Conservation (phyloP, 2,888 invertebrate genomes). For the Ectemnius lituratus region DNA sequence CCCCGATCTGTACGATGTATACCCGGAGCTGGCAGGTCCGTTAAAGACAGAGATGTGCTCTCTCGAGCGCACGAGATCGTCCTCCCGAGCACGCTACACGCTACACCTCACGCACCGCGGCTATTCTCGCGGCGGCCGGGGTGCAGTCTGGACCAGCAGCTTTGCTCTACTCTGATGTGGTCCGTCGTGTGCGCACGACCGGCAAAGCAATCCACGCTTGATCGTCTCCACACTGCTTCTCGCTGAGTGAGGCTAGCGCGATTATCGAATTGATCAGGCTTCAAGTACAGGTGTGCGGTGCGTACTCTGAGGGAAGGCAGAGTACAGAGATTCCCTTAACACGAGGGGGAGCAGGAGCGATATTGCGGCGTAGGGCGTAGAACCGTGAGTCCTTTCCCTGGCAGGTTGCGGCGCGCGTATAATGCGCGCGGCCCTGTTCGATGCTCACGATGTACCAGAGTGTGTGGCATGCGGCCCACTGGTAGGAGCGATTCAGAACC, state of each 20-base stretch:
- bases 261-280: too few relatives aligned
- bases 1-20: constrained; percentile 49
- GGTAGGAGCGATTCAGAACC: constrained; percentile 66
- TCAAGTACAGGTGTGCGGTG: too few relatives aligned
- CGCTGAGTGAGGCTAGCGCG: neutral
- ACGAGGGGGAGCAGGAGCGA: neutral
- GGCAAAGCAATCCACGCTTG: constrained; percentile 4
- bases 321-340: too few relatives aligned
- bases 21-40: constrained; percentile 39
- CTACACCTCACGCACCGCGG: neutral
- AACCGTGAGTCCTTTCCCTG: constrained; percentile 56
- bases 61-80: constrained; percentile 15
- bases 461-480: constrained; percentile 56
- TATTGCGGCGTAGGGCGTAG: constrained; percentile 22
- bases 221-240: neutral
- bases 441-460: constrained; percentile 67
- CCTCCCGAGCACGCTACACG: neutral
- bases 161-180: neutral
- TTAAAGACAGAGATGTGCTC: constrained; percentile 17
- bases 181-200: neutral
- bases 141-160: neutral
- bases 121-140: neutral
- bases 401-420: constrained; percentile 66
- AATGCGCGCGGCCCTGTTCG: constrained; percentile 69
- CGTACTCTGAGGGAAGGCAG: too few relatives aligned